These are phyloP conservation scores for Caenorhabditis sp. DNA, from an alignment of 2,888 invertebrate genomes.

Conservation along the genomic window DNA sequence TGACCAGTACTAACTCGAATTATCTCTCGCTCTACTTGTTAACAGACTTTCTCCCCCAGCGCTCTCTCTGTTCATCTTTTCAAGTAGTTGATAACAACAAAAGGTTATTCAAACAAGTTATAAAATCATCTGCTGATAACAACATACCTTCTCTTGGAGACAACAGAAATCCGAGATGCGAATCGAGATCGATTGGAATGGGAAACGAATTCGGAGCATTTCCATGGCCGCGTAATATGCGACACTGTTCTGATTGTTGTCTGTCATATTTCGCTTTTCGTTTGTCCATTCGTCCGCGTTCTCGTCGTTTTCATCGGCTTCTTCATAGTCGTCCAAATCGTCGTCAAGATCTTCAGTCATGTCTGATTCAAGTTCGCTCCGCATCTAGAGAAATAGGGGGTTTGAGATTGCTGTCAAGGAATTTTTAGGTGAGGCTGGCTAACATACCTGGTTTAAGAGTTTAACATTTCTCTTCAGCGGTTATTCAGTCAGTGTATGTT, in stretches of 20 bases:
- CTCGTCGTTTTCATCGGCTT: conserved; percentile 31
- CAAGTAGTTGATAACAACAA: background rate
- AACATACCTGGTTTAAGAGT: no score
- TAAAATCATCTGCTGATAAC: background rate
- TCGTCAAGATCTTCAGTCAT: conserved; percentile 27
- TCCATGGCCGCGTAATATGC: conserved; percentile 56
- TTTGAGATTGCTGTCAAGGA: no score
- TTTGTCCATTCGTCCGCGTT: conserved; percentile 44
- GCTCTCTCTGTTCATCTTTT: background rate
- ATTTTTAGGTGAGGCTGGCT: no score
- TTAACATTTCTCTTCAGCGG: no score
- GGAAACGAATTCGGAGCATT: conserved; percentile 65
- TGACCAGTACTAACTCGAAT: background rate
- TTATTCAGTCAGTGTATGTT: no score
- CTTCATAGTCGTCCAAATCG: conserved; percentile 8
- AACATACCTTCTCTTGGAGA: conserved; percentile 50
- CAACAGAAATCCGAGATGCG: conserved; percentile 62
- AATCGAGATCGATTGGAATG: conserved; percentile 62
- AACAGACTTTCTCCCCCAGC: no score
- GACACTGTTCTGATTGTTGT: conserved; percentile 30
- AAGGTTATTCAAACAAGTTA: conserved; percentile 1
- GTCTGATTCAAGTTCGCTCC: conserved; percentile 21
- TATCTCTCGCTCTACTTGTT: background rate
- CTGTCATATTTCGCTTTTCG: conserved; percentile 24
- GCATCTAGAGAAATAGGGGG: background rate